phyloP scores from a whole-genome alignment of 2,888 invertebrate species.

The Heliconius charithonia region DNA sequence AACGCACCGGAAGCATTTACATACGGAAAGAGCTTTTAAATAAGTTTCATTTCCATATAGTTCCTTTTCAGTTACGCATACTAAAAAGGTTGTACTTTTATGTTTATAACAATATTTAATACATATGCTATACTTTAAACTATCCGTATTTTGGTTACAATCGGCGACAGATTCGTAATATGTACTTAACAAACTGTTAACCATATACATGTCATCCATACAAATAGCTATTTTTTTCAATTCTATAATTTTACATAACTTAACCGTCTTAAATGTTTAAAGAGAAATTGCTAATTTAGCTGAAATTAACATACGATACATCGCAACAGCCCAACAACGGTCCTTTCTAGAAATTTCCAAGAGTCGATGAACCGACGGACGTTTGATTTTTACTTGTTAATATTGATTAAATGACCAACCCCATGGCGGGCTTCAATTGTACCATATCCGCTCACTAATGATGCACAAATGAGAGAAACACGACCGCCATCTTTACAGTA shows the following conservation, averaged over 20 bases:
- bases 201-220: neutral
- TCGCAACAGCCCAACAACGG: conserved; percentile 10
- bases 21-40: conserved; percentile 28
- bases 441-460: conserved; percentile 59
- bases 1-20: conserved; percentile 40
- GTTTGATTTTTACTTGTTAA: conserved; percentile 64
- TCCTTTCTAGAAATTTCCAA: conserved; percentile 34
- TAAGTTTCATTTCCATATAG: conserved; percentile 23
- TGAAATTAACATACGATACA: neutral
- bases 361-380: conserved; percentile 49
- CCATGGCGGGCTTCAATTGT: conserved; percentile 58
- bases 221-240: neutral
- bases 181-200: no score
- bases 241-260: neutral
- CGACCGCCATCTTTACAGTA: conserved; percentile 34
- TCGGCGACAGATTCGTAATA: no score
- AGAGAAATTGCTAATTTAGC: neutral
- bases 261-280: neutral
- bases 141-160: neutral
- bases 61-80: conserved; percentile 2
- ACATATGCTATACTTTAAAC: neutral
- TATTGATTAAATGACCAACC: conserved; percentile 67
- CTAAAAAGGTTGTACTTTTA: neutral
- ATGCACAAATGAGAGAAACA: conserved; percentile 52
- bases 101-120: neutral